Evolutionary conservation across 1,140 invertebrate genomes (phyloP).

Genomic region (Papilio helenus): DNA sequence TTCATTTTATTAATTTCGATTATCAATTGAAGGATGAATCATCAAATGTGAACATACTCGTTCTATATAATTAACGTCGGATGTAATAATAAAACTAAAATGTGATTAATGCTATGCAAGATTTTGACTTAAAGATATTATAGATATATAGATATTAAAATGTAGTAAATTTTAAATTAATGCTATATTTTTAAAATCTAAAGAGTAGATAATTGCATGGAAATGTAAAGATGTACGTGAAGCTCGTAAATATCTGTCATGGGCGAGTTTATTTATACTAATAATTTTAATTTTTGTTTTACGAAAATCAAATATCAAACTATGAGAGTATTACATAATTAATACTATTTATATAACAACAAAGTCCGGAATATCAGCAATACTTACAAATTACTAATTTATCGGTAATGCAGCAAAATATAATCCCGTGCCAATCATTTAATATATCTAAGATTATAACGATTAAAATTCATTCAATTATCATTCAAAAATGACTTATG

Average conservation of each 20-base stretch:
- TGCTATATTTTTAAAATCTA: no score
- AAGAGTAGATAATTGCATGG: no score
- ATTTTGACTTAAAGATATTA: no score
- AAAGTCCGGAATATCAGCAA: background rate
- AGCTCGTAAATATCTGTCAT: no score
- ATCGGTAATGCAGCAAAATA: conserved; percentile 21
- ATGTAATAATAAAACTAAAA: background rate
- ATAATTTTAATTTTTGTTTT: no score
- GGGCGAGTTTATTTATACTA: no score
- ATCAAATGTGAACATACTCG: background rate
- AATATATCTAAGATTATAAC: conserved; percentile 40
- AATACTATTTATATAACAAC: background rate
- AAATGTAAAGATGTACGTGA: no score
- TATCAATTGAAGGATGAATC: background rate
- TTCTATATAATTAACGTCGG: background rate
- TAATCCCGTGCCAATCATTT: conserved; percentile 36
- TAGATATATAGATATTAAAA: no score
- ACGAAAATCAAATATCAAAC: background rate
- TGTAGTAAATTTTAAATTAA: no score
- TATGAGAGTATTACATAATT: background rate
- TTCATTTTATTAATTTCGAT: conserved; percentile 33
- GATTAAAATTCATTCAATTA: conserved; percentile 42
- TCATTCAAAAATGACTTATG: conserved; percentile 40
- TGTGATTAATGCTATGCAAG: no score
- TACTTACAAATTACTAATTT: conserved; percentile 11